Evolutionary conservation across 1,140 invertebrate species (phyloP), one percentile per base, ranked within the genome.

Genomic region (Drosophila kurseongensis): DNA sequence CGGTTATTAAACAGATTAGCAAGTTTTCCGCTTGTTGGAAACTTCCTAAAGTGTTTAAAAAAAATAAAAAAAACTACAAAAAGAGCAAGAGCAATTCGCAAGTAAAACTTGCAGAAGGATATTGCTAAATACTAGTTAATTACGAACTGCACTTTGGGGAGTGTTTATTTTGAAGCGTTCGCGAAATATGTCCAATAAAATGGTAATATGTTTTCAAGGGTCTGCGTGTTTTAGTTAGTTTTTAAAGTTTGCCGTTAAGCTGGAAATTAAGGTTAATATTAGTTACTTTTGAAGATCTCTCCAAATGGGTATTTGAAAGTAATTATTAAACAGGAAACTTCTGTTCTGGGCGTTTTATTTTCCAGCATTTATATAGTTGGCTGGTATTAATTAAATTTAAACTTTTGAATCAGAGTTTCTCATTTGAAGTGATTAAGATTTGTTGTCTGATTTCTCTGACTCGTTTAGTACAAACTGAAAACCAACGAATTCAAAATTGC

Each of bases 1-100:
- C 54, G 52, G 18, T 47, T 38, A 57, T 63, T 57, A 63, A 63
- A 35, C 27, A 12, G 55, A 65, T 66, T 66, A 48, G 42, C 2
- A 61, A 67, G 36, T 67, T 67, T 61, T 8, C 8, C 42, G 54
- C 12, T 50, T 29, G 10, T 23, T 23, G 27, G 13, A 8, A 47
- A 59, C 56, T 59, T 59, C n/a, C 27, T 1, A 18, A 45, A 36
- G n/a, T 14, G 18, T 23, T 36, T 13, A 27, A 58, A 62, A 41
- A 62, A 18, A 18, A 18, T 18, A 18, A 18, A 8, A 18, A 35
- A 27, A 23, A 36, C 40, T 58, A 36, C 41, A 42, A 42, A 50
- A 41, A 18, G 32, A 42, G 29, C 16, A 23, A 48, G 4, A 23
- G 42, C 12, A 47, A n/a, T 44, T 16, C 23, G 12, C 9, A 23